Conservation (phyloP, 2,888 invertebrate genomes). For the Dysmachus trigonus region DNA sequence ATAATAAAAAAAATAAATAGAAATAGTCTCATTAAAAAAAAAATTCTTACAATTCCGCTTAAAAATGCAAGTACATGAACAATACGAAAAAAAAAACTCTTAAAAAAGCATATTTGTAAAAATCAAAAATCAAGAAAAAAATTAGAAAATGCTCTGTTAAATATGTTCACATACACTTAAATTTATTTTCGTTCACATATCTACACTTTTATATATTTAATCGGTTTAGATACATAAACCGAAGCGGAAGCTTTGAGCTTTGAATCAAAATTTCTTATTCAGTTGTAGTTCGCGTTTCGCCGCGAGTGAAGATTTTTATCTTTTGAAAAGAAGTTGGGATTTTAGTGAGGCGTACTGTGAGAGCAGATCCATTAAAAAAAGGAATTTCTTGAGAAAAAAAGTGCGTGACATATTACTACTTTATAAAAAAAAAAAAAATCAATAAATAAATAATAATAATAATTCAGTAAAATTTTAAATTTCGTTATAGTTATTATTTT, state of each 20-base stretch:
- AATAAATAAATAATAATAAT: neutral
- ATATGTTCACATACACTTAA: neutral
- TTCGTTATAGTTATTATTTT: neutral
- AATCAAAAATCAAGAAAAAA: neutral
- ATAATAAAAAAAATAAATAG: no score
- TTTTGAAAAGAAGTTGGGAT: conserved; percentile 32
- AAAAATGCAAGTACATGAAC: no score
- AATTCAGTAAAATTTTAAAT: neutral
- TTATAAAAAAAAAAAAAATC: neutral
- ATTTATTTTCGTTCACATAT: neutral
- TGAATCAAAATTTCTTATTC: conserved; percentile 46
- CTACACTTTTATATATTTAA: neutral
- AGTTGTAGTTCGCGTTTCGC: conserved; percentile 53
- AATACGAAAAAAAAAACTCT: no score
- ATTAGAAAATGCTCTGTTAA: neutral
- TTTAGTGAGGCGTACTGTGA: conserved; percentile 27
- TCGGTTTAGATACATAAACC: neutral
- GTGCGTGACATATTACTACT: neutral
- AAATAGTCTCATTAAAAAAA: no score
- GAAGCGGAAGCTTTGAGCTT: conserved; percentile 41
- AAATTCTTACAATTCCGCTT: no score
- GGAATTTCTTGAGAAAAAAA: neutral
- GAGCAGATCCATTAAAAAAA: conserved; percentile 17
- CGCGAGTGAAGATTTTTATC: conserved; percentile 51
- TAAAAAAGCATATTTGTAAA: neutral